phyloP scores from a whole-genome alignment of 2,888 invertebrate species.

The Pheosia tremula region DNA sequence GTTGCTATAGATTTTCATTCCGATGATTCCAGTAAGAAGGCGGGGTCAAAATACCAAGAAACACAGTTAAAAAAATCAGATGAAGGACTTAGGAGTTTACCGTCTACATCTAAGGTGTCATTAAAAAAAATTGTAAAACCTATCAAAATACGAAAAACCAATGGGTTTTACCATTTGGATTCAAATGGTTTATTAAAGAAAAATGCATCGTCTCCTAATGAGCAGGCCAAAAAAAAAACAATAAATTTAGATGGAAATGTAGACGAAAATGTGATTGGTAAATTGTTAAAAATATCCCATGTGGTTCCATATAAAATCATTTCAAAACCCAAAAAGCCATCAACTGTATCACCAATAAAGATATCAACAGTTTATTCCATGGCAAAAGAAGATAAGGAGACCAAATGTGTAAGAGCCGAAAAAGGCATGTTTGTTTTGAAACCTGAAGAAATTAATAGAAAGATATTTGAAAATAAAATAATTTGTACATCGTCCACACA shows the following conservation, averaged over 20 bases:
- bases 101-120: conserved; percentile 23
- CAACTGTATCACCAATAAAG: conserved; percentile 60
- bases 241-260: not conserved
- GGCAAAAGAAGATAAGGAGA: conserved; percentile 16
- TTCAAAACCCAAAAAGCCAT: conserved; percentile 28
- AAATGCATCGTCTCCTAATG: conserved; percentile 8
- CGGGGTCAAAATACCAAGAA: conserved; percentile 8
- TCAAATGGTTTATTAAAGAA: conserved; percentile 46
- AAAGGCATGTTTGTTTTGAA: conserved; percentile 69
- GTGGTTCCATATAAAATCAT: not conserved
- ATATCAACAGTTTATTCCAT: conserved; percentile 44
- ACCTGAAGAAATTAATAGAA: conserved; percentile 77
- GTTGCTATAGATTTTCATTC: conserved; percentile 37
- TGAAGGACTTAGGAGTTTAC: conserved; percentile 6
- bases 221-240: conserved; percentile 7
- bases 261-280: not conserved
- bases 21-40: conserved; percentile 5
- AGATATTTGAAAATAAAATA: conserved; percentile 31
- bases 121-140: conserved; percentile 60
- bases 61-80: conserved; percentile 17
- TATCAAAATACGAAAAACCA: conserved; percentile 67
- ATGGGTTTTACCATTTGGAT: conserved; percentile 62
- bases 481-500: conserved; percentile 1
- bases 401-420: conserved; percentile 37
- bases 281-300: conserved; percentile 1